Base-by-base conservation (phyloP, 2,113 vertebrate genomes). In the Notothenia rossii region DNA sequence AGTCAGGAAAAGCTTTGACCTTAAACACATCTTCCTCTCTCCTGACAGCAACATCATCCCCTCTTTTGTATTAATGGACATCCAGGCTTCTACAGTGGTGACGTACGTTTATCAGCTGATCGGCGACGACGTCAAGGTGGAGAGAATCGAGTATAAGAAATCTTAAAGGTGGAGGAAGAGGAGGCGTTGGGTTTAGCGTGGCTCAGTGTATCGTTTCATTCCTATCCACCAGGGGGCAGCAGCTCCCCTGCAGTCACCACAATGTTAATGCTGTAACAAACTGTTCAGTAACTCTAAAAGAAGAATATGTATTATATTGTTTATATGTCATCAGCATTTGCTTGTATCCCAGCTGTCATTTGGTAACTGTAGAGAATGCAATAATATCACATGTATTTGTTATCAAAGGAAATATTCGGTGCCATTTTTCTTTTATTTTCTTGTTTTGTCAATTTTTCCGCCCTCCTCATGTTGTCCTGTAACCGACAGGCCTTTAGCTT, bases 21-120 rank as follows among this genome's bases (percentile, higher is more conserved):
- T 53, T 45, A 15, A 29, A 64, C 59, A 8, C 43, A 0, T 29
- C 20, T 62, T 85, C 11, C 15, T 82, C 61, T 92, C 62, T 92
- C 51, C 90, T 89, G 83, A 55, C 94, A 99, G 98, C 95, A 99
- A 98, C 95, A 99, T 99, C 93, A 98, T 97, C 92, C 97, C 98
- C 66, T 99, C 98, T 2, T 99, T 99, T 92, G 98, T 99, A 92
- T 89, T 99, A 92, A 99, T 99, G 98, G 98, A 99, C 91, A 99
- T 99, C 94, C 98, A 99, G 83, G 98, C 98, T 54, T 99, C 98
- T 45, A 99, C 98, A 0, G 98, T 99, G 79, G 98, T 99, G 79
- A 99, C 98, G 25, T 99, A 99, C 0, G 98, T 99, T 58, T 99
- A 99, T 87, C 98, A 99, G 89, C 96, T 99, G 88, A 99, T 99